Conservation (phyloP, 2,797 vertebrate species). For the Sebastolobus altivelis region DNA sequence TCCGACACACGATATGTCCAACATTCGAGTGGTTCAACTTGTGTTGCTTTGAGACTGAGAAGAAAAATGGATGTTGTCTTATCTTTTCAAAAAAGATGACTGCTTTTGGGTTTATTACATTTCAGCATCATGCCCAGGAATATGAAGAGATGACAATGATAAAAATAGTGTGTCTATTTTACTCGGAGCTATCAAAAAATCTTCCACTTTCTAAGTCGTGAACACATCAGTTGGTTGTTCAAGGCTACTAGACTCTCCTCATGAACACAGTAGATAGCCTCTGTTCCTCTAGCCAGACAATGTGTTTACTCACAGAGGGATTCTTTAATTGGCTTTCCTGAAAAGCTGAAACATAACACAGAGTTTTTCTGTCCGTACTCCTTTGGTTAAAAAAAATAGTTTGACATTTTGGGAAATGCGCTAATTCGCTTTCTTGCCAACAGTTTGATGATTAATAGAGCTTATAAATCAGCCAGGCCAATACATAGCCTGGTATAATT, state of each 20-base stretch:
- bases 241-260: background rate
- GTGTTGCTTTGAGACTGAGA: conserved; percentile 7
- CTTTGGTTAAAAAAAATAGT: background rate
- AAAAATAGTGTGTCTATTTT: background rate
- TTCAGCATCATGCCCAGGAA: background rate
- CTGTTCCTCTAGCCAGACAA: background rate
- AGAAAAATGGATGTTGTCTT: conserved; percentile 9
- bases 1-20: background rate
- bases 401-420: background rate
- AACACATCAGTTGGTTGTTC: background rate
- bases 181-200: background rate
- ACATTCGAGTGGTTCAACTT: conserved; percentile 6
- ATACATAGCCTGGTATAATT: background rate
- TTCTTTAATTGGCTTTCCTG: conserved; percentile 3
- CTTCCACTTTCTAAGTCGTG: background rate
- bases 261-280: background rate
- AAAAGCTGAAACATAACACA: background rate
- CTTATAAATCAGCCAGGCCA: background rate
- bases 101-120: conserved; percentile 1
- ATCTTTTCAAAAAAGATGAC: conserved; percentile 15
- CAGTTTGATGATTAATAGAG: background rate
- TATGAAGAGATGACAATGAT: background rate
- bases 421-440: background rate
- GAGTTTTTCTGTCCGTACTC: background rate
- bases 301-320: background rate